These are phyloP conservation scores for Actinia tenebrosa DNA, from an alignment of 64 coral and sea anemone species.

Conservation along the genomic window DNA sequence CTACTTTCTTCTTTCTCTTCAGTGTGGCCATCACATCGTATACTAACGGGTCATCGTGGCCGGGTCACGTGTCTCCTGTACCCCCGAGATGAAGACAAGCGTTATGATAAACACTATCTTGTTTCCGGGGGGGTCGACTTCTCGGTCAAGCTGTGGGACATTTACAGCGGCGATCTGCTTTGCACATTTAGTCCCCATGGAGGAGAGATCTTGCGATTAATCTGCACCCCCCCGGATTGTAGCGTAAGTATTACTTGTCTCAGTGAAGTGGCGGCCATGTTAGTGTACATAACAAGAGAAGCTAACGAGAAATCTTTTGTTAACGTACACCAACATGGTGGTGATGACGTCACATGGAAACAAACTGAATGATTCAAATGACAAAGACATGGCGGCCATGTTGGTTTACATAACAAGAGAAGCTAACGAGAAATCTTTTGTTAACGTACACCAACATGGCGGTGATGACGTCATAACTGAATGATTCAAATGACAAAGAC, in stretches of 20 bases:
- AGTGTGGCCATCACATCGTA: conserved; percentile 76
- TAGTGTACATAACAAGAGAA: neutral
- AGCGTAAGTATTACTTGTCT: conserved; percentile 55
- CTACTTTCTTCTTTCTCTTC: neutral
- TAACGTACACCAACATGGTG: conserved; percentile 5
- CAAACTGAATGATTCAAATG: too few relatives aligned
- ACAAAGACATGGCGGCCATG: too few relatives aligned
- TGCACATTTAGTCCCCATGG: conserved; percentile 80
- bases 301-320: neutral
- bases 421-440: too few relatives aligned
- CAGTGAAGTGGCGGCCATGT: too few relatives aligned
- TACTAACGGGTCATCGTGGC: conserved; percentile 76
- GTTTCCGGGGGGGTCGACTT: conserved; percentile 97
- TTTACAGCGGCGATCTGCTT: conserved; percentile 75
- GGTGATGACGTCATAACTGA: too few relatives aligned
- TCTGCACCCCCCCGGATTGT: conserved; percentile 92
- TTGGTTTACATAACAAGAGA: too few relatives aligned
- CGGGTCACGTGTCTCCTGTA: conserved; percentile 90
- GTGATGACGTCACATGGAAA: too few relatives aligned
- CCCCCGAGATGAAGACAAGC: conserved; percentile 74
- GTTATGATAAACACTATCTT: conserved; percentile 68
- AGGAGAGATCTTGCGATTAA: conserved; percentile 74
- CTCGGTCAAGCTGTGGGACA: conserved; percentile 91
- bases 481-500: too few relatives aligned
- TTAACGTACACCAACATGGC: too few relatives aligned